Evolutionary conservation across 1,140 invertebrate species (phyloP), one percentile per base, ranked within the genome.

Genomic region (Magallana ariakensis): DNA sequence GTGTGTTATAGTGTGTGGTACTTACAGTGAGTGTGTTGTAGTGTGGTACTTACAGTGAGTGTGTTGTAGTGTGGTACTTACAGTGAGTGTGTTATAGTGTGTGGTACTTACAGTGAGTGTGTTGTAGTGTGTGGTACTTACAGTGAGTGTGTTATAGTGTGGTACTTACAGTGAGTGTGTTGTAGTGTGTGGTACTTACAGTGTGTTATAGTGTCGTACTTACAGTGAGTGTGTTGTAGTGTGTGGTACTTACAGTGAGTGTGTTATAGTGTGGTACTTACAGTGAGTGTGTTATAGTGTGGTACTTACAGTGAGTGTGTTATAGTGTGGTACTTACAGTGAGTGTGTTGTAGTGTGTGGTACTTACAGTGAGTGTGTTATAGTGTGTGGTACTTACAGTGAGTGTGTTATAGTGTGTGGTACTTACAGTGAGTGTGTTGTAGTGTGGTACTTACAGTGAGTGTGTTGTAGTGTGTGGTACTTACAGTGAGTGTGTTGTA

Each of bases 401-500:
- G 8, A 95, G 87, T 5, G 90, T 91, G 62, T 93, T 94, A 81
- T 92, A 92, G 33, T 46, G n/a, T n/a, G 2, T 9, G 22, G 62
- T 80, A 90, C 92, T 90, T 91, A 95, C 94, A 13, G 93, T 92
- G 8, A 95, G 87, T 5, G 90, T 91, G 62, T 93, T 94, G 82
- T 92, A 92, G 33, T 46, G n/a, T n/a, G 2, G 62, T 80, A 90
- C 92, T 90, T 90, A 95, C 94, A 13, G 93, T 92, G 8, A 95
- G 87, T 5, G 90, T 91, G 62, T 93, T 94, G 82, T 92, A 92
- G 33, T 46, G n/a, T n/a, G 2, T 9, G 22, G 62, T 80, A 90
- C 92, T 90, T 90, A 95, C 94, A 13, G 93, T 92, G 8, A 95
- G 87, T 5, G 90, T 91, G 62, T 93, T 94, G 82, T 92, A 92